Evolutionary conservation across 23 tunicate species (phyloP), one percentile per base, ranked within the genome.

Genomic region (Oikopleura dioica): DNA sequence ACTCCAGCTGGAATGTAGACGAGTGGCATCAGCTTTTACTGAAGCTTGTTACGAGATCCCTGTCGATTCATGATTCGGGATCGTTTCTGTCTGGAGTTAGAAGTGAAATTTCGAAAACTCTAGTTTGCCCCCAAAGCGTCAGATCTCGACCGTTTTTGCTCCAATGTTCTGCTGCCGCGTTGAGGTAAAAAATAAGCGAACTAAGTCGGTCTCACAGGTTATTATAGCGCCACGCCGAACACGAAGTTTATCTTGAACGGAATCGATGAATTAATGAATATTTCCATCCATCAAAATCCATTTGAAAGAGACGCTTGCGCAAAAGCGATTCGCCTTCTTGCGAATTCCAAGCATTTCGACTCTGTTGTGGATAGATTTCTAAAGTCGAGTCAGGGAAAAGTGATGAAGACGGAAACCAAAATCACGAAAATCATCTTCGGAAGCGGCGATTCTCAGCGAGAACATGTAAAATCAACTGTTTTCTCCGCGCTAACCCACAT

Each of bases 121-220:
- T 63, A 2, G 33, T 63, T 16, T 63, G 72, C 26, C 72, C 72
- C 33, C 72, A 63, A 63, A 63, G 72, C 33, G 72, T 63, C 33
- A 23, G 72, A 28, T 63, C 72, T 28, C 72, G 72, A 12, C 72
- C 72, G 5, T 63, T 63, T 63, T 28, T 63, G 29, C 72, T 63
- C 5, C 72, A 63, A 63, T 63, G 72, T 63, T 63, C 72, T 2
- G 72, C 72, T 2, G 72, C 72, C 5, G 72, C 72, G 26, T 28
- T 63, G 2, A 12, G 30, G 33, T n/a, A n/a, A n/a, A n/a, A n/a
- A n/a, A n/a, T n/a, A n/a, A n/a, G n/a, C n/a, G n/a, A n/a, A n/a
- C n/a, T n/a, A n/a, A n/a, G n/a, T n/a, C n/a, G n/a, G n/a, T n/a
- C n/a, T n/a, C n/a, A n/a, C n/a, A n/a, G n/a, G n/a, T n/a, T n/a